Conservation (phyloP, 1,140 invertebrate genomes). For the Megathymus violae region DNA sequence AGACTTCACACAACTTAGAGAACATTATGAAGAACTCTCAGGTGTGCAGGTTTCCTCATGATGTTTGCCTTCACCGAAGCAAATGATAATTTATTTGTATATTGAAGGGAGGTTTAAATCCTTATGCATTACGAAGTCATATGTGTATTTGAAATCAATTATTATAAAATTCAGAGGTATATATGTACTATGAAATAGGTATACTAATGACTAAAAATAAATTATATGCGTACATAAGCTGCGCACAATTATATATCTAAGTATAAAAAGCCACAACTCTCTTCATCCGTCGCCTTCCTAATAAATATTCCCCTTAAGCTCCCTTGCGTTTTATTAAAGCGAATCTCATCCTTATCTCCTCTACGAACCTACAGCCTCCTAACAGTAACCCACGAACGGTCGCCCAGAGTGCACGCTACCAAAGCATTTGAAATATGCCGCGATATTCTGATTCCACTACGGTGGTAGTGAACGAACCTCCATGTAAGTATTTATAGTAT, state of each 20-base stretch:
- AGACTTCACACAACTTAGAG: no score
- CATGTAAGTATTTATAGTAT: constrained; percentile 46
- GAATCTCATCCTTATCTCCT: constrained; percentile 39
- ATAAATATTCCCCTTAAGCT: constrained; percentile 22
- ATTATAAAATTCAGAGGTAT: no score
- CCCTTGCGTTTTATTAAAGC: constrained; percentile 22
- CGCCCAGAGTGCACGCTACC: constrained; percentile 44
- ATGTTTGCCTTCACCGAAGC: no score
- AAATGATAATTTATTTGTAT: no score
- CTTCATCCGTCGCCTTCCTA: constrained; percentile 1
- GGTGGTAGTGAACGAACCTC: constrained; percentile 58
- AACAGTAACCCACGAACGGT: constrained; percentile 48
- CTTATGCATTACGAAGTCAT: no score
- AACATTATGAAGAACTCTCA: no score
- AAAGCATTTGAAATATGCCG: constrained; percentile 50
- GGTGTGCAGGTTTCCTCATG: no score
- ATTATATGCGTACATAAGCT: no score
- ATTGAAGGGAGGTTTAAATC: no score
- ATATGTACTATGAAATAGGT: no score
- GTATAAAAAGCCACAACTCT: not conserved
- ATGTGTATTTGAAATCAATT: no score
- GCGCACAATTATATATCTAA: not conserved
- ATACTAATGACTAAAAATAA: no score
- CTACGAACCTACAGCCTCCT: constrained; percentile 48
- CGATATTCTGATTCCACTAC: constrained; percentile 70